Conservation (phyloP, 92 coral and sea anemone species). For the Pocillopora meandrina region DNA sequence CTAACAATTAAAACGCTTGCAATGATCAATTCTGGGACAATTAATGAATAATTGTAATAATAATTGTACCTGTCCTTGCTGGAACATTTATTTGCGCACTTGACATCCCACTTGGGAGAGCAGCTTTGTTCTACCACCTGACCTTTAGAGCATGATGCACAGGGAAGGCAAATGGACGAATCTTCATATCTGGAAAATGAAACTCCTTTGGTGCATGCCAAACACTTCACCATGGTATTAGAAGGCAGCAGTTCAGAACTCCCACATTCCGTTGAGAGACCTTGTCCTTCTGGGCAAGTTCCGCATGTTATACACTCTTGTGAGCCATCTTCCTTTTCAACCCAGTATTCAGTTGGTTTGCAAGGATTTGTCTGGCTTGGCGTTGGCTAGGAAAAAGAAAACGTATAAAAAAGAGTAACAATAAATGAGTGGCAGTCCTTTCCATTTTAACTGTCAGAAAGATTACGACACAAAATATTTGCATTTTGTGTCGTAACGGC, state of each 20-base stretch:
- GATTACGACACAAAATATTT: too few relatives aligned
- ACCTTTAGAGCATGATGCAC: conserved; percentile 28
- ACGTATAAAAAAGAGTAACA: background rate
- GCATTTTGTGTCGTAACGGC: too few relatives aligned
- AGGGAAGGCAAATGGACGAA: conserved; percentile 10
- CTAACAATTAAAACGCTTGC: background rate
- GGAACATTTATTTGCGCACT: conserved; percentile 13
- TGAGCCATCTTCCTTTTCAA: background rate
- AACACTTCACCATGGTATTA: background rate
- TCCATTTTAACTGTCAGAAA: background rate
- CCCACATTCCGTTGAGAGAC: conserved; percentile 26
- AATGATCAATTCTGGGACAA: too few relatives aligned
- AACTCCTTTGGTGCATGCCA: background rate
- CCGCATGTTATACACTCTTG: conserved; percentile 3
- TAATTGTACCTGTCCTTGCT: conserved; percentile 18
- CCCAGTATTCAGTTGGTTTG: background rate
- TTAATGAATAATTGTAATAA: too few relatives aligned
- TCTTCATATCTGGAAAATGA: conserved; percentile 1
- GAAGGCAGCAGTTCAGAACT: background rate
- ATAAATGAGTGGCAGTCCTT: background rate
- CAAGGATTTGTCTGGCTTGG: background rate
- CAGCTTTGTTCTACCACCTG: conserved; percentile 24
- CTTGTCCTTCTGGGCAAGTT: conserved; percentile 28
- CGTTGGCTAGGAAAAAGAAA: background rate
- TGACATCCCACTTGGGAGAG: background rate